Evolutionary conservation across 1,140 invertebrate genomes (phyloP), one percentile per base, ranked within the genome.

Genomic region (Pogonomyrmex barbatus): DNA sequence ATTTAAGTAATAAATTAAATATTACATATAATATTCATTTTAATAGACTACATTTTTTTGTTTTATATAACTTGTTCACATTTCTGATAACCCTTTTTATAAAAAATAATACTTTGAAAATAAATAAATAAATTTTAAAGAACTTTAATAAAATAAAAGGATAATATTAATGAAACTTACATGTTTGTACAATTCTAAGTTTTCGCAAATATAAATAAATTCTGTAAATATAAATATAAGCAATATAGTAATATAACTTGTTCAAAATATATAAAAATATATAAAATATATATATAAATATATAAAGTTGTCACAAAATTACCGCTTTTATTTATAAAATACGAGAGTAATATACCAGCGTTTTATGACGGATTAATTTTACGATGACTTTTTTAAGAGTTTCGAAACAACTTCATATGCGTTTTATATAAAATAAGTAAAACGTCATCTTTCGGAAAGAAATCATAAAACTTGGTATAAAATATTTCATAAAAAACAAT

Each of bases 321-420:
- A 6, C 12, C 30, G 12, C 42, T 39, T 73, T 83, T 33, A 62
- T 62, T 62, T 4, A n/a, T 75, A 33, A 75, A 50, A 83, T 73
- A 73, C 33, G 56, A 50, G 42, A 10, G 45, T 36, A 82, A 42
- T 42, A 50, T 60, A 39, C 1, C 10, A 17, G 12, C 36, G 30
- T 81, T 83, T 50, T 83, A 50, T 6, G 68, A 39, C 42, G 12
- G 30, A 50, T 45, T 83, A 73, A 83, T 83, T 75, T 73, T 73
- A 75, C 14, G 68, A 60, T 10, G 39, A 2, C 2, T 62, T 60
- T 83, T 83, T 83, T 4, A 17, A 73, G 10, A 4, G n/a, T 79
- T 68, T 39, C 14, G 62, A 52, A 81, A 81, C 8, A 39, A 50
- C 45, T 50, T n/a, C 2, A 81, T 68, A 81, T 36, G 9, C 6